Conservation (phyloP, 2,797 vertebrate genomes). For the Hyperoplus immaculatus region DNA sequence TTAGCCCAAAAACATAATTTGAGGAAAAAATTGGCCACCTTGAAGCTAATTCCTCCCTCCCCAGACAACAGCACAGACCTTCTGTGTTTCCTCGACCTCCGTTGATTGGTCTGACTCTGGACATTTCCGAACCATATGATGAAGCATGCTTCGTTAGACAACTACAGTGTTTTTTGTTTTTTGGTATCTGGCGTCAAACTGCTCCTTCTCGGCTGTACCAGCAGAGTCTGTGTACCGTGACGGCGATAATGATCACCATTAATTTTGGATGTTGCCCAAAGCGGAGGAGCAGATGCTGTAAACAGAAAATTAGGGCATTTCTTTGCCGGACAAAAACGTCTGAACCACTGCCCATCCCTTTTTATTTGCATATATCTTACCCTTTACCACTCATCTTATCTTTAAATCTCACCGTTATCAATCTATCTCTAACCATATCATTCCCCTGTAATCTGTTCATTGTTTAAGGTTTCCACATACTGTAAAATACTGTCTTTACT, state of each 20-base stretch:
- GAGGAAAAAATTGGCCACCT: slow-evolving; percentile 20
- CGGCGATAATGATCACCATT: slow-evolving; percentile 81
- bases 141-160: slow-evolving; percentile 69
- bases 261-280: slow-evolving; percentile 78
- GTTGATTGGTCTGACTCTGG: slow-evolving; percentile 67
- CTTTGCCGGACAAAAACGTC: slow-evolving; percentile 53
- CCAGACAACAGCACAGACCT: slow-evolving; percentile 30
- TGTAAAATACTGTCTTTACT: background rate
- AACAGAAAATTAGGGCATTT: slow-evolving; percentile 66
- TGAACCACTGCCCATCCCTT: slow-evolving; percentile 16
- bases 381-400: background rate
- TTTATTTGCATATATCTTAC: slow-evolving; percentile 1
- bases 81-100: slow-evolving; percentile 64
- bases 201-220: slow-evolving; percentile 61
- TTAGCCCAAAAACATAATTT: slow-evolving; percentile 27
- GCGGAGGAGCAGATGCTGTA: slow-evolving; percentile 73
- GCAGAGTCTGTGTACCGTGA: slow-evolving; percentile 68
- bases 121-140: slow-evolving; percentile 73
- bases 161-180: slow-evolving; percentile 43
- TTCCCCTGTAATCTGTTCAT: slow-evolving; percentile 7
- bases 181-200: slow-evolving; percentile 50
- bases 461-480: slow-evolving; percentile 20
- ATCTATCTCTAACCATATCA: background rate
- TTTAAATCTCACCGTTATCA: background rate
- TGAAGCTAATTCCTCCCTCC: slow-evolving; percentile 22